These are phyloP conservation scores for Cheirogaleus major DNA, from an alignment of 2,797 vertebrate species.

Conservation along the genomic window DNA sequence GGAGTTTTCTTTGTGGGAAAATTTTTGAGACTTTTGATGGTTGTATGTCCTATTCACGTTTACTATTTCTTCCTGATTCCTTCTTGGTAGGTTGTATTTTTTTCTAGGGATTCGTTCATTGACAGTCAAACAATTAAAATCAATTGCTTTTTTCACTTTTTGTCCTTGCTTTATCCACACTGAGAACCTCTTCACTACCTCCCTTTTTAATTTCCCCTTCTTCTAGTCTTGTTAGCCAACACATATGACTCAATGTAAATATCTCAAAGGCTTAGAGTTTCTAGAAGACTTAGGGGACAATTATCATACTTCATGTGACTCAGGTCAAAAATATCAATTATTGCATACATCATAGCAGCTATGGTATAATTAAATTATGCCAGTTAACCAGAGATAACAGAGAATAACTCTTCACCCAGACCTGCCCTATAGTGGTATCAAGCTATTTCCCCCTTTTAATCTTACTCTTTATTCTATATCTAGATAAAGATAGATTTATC, in stretches of 20 bases:
- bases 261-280: conserved; percentile 20
- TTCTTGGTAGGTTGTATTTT: conserved; percentile 21
- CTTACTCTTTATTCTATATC: not conserved
- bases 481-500: conserved; percentile 22
- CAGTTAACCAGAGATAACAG: conserved; percentile 15
- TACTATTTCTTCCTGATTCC: conserved; percentile 31
- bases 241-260: not conserved
- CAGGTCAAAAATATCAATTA: not conserved
- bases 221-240: conserved; percentile 37
- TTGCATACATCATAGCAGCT: not conserved
- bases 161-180: conserved; percentile 3
- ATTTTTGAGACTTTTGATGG: conserved; percentile 33
- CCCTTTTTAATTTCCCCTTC: conserved; percentile 36
- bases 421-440: not conserved
- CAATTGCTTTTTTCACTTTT: conserved; percentile 18
- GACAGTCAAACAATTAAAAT: not conserved
- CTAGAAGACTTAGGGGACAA: not conserved
- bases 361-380: not conserved
- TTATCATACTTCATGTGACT: not conserved
- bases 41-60: not conserved
- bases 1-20: conserved; percentile 1
- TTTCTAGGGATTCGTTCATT: not conserved
- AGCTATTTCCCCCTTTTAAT: not conserved
- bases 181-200: not conserved
- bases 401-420: not conserved